Base-by-base conservation (phyloP, 2,888 invertebrate genomes). In the Diachrysia chrysitis region DNA sequence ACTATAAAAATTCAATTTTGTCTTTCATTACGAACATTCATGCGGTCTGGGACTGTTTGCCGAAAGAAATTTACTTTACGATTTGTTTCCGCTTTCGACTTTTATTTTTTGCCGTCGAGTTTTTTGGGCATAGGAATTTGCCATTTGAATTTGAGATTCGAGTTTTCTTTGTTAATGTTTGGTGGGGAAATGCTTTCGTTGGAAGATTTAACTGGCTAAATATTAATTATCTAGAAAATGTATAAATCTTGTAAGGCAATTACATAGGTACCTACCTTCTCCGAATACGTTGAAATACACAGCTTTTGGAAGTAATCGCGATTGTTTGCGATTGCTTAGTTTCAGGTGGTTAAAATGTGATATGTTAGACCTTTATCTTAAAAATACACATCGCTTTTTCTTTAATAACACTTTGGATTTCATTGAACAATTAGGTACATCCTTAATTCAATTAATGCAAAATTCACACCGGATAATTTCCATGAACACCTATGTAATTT, bases 1-100 rank as follows among this genome's bases (percentile, higher is more conserved):
- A 80, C 75, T 71, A 76, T 76, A 78, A 78, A 81, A 76, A 81
- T 69, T 74, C 73, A 74, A 76, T 83, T 78, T 67, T 69, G 71
- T 78, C 61, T 71, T 59, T 71, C 73, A 75, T 82, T 82, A 74
- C 48, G 63, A 60, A 67, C 62, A 68, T 71, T 69, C 53, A 65
- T 65, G 73, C 69, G 75, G 72, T 78, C 53, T 69, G 69, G 42
- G 35, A 55, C 32, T 42, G 42, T 42, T 54, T n/a, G 64, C 64
- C 63, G 53, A 82, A 80, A 67, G 63, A 72, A 69, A 71, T 73
- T 81, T 70, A 69, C 66, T 66, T 72, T 66, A 59, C 63, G 54
- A 71, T 65, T 71, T 42, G 63, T 71, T 76, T 79, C 66, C 70
- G 79, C 68, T 76, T 69, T 68, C 48, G 64, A 58, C 29, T 75